phyloP scores from a whole-genome alignment of 1,140 invertebrate genomes.

The Ceratosolen solmsi region DNA sequence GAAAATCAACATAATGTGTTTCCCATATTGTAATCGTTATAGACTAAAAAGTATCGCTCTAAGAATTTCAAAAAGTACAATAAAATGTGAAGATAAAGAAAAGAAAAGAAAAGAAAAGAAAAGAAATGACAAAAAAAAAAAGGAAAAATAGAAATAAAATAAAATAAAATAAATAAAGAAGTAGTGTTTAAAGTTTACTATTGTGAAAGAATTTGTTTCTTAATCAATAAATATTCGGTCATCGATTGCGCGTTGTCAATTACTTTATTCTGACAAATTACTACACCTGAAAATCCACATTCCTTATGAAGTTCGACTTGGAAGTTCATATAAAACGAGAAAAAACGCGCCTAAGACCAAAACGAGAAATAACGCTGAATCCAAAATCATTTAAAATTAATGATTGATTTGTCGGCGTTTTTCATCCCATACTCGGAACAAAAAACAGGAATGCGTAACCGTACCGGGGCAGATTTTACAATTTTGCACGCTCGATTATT shows the following conservation, averaged over 20 bases:
- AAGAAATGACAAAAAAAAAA: too few species aligned
- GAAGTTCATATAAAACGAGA: slow-evolving; percentile 19
- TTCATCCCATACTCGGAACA: neutral
- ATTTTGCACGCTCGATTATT: neutral
- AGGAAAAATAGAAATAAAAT: too few species aligned
- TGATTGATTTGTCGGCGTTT: slow-evolving; percentile 46
- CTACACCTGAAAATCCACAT: slow-evolving; percentile 30
- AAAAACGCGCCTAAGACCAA: neutral
- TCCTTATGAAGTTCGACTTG: slow-evolving; percentile 13
- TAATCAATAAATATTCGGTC: slow-evolving; percentile 11
- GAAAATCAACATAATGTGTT: neutral
- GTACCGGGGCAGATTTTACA: neutral
- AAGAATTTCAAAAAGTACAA: neutral
- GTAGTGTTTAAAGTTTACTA: neutral
- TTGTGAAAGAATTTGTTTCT: neutral
- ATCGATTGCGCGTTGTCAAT: slow-evolving; percentile 27
- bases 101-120: too few species aligned
- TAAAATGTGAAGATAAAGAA: neutral
- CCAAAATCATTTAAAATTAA: slow-evolving; percentile 7
- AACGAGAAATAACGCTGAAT: slow-evolving; percentile 37
- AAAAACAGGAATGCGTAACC: slow-evolving; percentile 2
- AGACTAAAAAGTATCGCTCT: neutral
- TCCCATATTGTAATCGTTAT: neutral
- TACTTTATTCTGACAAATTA: slow-evolving; percentile 35
- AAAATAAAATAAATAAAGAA: too few species aligned